A percentile compares a stretch with the other conserved stretches of the same genome.
phyloP scores from a whole-genome alignment of 1,140 invertebrate species.

The Microplitis mediator region DNA sequence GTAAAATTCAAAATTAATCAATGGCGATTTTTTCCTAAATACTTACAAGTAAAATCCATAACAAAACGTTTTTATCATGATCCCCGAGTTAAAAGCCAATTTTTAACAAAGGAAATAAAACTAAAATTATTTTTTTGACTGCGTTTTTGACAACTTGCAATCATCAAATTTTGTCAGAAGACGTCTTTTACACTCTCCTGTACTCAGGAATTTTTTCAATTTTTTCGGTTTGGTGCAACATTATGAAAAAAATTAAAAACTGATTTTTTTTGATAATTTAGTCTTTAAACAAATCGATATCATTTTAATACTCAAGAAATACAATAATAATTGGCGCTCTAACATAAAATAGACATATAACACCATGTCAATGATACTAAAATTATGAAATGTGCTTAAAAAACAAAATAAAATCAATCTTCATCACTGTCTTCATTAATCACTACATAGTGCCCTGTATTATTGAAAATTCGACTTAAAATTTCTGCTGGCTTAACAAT shows the following conservation, averaged over 20 bases:
- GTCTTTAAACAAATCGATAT: background rate
- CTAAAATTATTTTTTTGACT: background rate
- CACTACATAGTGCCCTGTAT: background rate
- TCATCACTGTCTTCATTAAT: constrained; percentile 25
- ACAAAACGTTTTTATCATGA: too few relatives aligned
- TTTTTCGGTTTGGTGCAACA: background rate
- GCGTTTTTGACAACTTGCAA: background rate
- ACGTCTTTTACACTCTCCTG: constrained; percentile 2
- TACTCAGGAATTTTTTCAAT: background rate
- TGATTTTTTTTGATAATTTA: background rate
- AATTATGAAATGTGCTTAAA: background rate
- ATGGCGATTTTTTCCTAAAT: too few relatives aligned
- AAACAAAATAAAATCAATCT: background rate
- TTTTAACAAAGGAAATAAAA: background rate
- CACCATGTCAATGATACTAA: background rate
- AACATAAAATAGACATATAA: too few relatives aligned
- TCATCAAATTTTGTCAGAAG: background rate
- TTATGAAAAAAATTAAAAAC: background rate
- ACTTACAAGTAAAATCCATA: too few relatives aligned
- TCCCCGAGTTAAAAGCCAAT: too few relatives aligned
- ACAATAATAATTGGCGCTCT: background rate
- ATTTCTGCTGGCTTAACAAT: constrained; percentile 21
- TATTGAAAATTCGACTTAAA: background rate
- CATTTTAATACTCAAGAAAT: background rate
- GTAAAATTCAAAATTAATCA: too few relatives aligned